phyloP scores from a whole-genome alignment of 2,888 invertebrate genomes.

The Exephanes ischioxanthus region DNA sequence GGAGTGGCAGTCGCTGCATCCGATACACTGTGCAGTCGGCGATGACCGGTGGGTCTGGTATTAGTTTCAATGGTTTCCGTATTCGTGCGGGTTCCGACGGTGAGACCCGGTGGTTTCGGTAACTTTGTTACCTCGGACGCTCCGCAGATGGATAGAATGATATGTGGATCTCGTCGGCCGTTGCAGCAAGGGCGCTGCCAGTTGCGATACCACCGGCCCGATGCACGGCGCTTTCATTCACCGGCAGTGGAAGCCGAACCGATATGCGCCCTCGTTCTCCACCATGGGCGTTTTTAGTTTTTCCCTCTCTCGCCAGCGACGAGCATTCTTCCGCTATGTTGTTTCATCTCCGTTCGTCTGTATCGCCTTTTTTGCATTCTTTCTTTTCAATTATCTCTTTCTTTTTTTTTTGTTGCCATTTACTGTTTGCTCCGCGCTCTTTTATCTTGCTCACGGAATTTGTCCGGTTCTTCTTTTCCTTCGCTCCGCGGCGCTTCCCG shows the following conservation, averaged over 20 bases:
- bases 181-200: background rate
- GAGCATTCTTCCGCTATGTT: background rate
- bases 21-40: background rate
- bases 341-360: no score
- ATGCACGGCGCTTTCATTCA: constrained; percentile 26
- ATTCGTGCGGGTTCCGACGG: background rate
- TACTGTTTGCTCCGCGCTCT: background rate
- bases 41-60: background rate
- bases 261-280: background rate
- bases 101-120: constrained; percentile 37
- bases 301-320: background rate
- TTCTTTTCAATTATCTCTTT: background rate
- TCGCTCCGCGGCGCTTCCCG: background rate
- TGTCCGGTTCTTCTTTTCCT: background rate
- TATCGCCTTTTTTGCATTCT: background rate
- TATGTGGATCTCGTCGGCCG: constrained; percentile 11
- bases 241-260: constrained; percentile 6
- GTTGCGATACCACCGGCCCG: background rate
- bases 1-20: constrained; percentile 8
- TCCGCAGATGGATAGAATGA: constrained; percentile 52
- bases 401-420: background rate
- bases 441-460: background rate
- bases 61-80: constrained; percentile 23
- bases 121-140: constrained; percentile 45
- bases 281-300: background rate